Percentiles rank a stretch among this genome's conserved stretches.
phyloP scores from a whole-genome alignment of 2,888 invertebrate species.

The Gortyna flavago region DNA sequence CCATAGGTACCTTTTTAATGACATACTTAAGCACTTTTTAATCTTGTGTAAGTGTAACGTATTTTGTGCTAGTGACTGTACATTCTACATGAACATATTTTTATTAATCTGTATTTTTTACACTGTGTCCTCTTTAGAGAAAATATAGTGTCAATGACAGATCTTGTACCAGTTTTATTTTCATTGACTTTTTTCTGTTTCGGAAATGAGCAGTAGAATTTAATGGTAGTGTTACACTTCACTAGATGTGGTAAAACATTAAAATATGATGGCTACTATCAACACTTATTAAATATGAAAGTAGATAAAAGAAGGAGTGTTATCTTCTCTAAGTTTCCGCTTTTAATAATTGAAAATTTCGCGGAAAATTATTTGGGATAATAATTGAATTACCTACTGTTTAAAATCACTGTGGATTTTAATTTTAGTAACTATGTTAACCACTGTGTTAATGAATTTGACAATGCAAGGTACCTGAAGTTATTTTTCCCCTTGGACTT shows the following conservation, averaged over 20 bases:
- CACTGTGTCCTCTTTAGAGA: constrained; percentile 1
- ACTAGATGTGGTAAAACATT: constrained; percentile 28
- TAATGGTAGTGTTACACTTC: constrained; percentile 34
- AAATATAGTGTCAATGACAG: constrained; percentile 32
- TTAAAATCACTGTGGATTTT: too few relatives aligned
- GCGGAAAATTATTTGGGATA: constrained; percentile 1
- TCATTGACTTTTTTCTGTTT: constrained; percentile 46
- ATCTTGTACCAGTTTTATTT: constrained; percentile 39
- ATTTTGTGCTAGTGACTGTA: constrained; percentile 3
- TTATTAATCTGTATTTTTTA: constrained; percentile 20
- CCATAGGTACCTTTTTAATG: too few relatives aligned
- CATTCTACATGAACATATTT: constrained; percentile 31
- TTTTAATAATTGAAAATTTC: constrained; percentile 16
- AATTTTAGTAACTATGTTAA: not conserved
- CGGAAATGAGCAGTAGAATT: constrained; percentile 48
- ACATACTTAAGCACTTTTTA: too few relatives aligned
- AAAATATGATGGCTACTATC: constrained; percentile 43
- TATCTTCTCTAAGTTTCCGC: constrained; percentile 14
- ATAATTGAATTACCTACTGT: too few relatives aligned
- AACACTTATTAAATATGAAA: constrained; percentile 53
- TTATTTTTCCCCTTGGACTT: rapidly evolving
- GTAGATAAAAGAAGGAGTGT: constrained; percentile 37
- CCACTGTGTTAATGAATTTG: not conserved
- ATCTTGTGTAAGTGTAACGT: not conserved
- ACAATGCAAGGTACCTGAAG: not conserved